Evolutionary conservation across 2,888 invertebrate species (phyloP), one percentile per base, ranked within the genome.

Genomic region (Seira sanloemensis): DNA sequence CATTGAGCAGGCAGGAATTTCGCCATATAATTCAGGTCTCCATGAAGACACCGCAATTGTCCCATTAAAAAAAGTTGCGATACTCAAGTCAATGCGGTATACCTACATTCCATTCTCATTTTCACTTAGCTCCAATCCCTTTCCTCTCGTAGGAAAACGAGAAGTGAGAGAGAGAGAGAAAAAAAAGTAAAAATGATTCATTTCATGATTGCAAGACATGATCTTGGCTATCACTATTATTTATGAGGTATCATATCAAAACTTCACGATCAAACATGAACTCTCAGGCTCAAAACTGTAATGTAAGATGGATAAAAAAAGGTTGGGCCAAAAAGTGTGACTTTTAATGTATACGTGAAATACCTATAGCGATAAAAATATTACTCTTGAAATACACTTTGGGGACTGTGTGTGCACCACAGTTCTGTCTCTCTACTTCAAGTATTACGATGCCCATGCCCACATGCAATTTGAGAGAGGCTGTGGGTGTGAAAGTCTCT

Each of bases 201-300:
- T 80, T 80, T 80, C 80, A 74, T 74, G 74, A 67, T 78, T 74
- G 54, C 50, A 69, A 66, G 80, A 74, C 80, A 74, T 80, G 80
- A 80, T 80, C 74, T 68, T 74, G 73, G 74, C 80, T 74, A 80
- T 80, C 80, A 68, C 68, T 54, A 80, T 80, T 74, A 80, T 80
- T 80, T 80, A 80, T 80, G 80, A 66, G 80, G 24, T 26, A 80
- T 74, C 68, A 58, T 80, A 80, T 80, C 80, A 80, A 80, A 74
- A 74, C 68, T 80, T 80, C 54, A 68, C 80, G 80, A 80, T 80
- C 80, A 80, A 74, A 74, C 74, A 78, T 78, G 78, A 78, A 78
- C 72, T 79, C 73, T 24, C 78, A 62, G 23, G 72, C 78, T 78
- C 69, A 21, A 69, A 37, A 62, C 7, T 16, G 21, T 62, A 62